Conservation (phyloP, 1,140 invertebrate genomes). For the Drusus annulatus region DNA sequence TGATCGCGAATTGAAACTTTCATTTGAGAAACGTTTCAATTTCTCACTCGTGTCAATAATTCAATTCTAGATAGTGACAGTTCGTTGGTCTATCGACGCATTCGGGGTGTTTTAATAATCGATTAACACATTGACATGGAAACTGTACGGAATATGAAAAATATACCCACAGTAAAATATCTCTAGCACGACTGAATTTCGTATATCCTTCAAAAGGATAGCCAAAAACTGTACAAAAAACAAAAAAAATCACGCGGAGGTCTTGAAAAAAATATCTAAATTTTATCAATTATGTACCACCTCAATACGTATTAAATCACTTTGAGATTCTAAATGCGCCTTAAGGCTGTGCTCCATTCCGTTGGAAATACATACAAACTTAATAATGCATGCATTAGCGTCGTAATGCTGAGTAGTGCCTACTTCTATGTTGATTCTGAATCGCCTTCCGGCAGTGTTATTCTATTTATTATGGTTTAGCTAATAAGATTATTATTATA, state of each 20-base stretch:
- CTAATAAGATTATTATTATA: slow-evolving; percentile 1
- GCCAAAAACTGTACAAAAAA: no score
- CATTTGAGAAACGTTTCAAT: not conserved
- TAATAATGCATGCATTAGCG: not conserved
- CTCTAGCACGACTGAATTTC: not conserved
- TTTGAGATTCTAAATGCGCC: no score
- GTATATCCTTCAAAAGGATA: not conserved
- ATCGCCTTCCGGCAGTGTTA: not conserved
- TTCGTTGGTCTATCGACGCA: not conserved
- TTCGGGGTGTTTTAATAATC: no score
- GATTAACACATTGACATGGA: no score
- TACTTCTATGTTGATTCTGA: not conserved
- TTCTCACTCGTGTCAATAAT: not conserved
- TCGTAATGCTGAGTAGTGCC: not conserved
- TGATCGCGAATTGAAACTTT: not conserved
- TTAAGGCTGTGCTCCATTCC: no score
- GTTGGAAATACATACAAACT: no score
- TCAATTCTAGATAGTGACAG: not conserved
- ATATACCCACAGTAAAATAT: no score
- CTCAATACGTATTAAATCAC: no score
- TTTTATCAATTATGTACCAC: no score
- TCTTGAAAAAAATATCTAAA: no score
- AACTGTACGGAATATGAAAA: no score
- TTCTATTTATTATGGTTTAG: not conserved
- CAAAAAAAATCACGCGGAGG: no score